phyloP scores from a whole-genome alignment of 2,797 vertebrate species.

The Acipenser transmontanus region DNA sequence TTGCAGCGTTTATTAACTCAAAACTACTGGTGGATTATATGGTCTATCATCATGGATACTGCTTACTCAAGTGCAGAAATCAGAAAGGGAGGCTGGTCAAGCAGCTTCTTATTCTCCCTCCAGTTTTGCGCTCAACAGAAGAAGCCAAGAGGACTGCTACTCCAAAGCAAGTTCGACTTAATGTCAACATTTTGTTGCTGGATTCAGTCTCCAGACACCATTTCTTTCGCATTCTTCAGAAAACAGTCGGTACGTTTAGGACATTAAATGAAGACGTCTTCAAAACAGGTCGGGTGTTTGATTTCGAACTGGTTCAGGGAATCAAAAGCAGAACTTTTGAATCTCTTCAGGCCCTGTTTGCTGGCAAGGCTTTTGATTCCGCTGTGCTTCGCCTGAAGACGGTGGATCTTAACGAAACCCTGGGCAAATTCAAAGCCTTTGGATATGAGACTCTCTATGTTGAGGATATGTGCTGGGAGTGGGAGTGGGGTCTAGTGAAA shows the following conservation, averaged over 20 bases:
- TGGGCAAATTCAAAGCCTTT: constrained; percentile 19
- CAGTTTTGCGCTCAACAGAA: neutral
- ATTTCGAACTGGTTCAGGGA: constrained; percentile 29
- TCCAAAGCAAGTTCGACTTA: constrained; percentile 8
- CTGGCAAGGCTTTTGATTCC: constrained; percentile 17
- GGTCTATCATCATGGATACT: constrained; percentile 25
- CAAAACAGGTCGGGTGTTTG: constrained; percentile 22
- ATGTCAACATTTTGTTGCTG: constrained; percentile 29
- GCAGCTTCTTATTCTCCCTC: constrained; percentile 29
- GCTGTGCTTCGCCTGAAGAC: constrained; percentile 8
- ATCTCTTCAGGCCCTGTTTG: constrained; percentile 29
- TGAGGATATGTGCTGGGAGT: constrained; percentile 29
- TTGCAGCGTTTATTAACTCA: too few species aligned
- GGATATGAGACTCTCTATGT: constrained; percentile 30
- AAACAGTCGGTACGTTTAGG: constrained; percentile 22
- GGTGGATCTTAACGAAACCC: constrained; percentile 22
- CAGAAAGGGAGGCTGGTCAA: constrained; percentile 10
- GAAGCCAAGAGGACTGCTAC: neutral
- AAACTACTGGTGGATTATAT: neutral
- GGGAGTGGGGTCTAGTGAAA: constrained; percentile 31
- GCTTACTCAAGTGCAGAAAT: constrained; percentile 25
- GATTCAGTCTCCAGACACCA: constrained; percentile 31
- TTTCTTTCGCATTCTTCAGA: constrained; percentile 28
- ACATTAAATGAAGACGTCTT: constrained; percentile 21
- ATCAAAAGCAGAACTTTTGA: constrained; percentile 27